These are phyloP conservation scores for Sphenodon punctatus DNA, from an alignment of 2,797 vertebrate genomes.

Conservation along the genomic window DNA sequence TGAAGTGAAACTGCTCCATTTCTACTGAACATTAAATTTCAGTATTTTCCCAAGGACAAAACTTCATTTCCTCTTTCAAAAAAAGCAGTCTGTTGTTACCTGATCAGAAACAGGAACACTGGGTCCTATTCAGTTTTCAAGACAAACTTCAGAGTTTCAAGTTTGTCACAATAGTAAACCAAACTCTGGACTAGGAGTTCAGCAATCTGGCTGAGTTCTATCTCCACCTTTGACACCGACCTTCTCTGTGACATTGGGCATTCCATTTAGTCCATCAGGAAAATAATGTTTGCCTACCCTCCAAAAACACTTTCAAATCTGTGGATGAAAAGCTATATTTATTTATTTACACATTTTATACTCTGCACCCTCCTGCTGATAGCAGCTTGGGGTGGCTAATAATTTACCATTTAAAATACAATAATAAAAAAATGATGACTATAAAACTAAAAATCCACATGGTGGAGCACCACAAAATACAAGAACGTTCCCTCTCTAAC, in stretches of 20 bases:
- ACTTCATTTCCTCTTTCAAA: background rate
- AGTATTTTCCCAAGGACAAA: background rate
- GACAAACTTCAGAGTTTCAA: background rate
- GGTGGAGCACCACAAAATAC: no score
- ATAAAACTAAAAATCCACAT: no score
- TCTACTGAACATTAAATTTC: background rate
- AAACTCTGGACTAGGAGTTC: background rate
- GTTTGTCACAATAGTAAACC: background rate
- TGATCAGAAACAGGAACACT: fast-evolving
- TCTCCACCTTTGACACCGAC: background rate
- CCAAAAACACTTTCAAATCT: background rate
- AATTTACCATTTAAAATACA: no score
- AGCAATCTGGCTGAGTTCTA: background rate
- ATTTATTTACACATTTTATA: no score
- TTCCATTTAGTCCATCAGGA: background rate
- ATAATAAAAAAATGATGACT: no score
- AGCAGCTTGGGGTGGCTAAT: no score
- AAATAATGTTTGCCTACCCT: background rate
- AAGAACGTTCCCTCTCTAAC: no score
- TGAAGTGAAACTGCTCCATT: background rate
- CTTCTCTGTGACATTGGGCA: background rate
- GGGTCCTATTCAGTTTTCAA: fast-evolving
- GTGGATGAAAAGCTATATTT: background rate
- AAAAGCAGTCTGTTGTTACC: fast-evolving
- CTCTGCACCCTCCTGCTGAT: no score